Base-by-base conservation (phyloP, 2,888 invertebrate species). In the Caenorhabditis auriculariae region DNA sequence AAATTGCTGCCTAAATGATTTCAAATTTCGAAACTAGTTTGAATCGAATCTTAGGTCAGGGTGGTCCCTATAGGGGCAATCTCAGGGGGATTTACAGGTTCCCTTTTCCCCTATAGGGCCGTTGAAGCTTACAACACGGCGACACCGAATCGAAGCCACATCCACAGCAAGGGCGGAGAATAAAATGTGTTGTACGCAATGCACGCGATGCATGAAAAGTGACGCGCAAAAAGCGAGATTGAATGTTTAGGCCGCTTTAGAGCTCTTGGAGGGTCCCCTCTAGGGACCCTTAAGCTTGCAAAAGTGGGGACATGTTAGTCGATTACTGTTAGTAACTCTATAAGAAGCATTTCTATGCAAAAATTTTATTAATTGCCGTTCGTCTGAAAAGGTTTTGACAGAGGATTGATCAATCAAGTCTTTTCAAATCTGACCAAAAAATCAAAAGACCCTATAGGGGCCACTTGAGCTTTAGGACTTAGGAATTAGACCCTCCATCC, bases 1-100 rank as follows among this genome's bases (percentile, higher is more conserved):
- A 96, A 95, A 54, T 89, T 90, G 0, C 93, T 93, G n/a, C 93
- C 93, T 84, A 57, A 41, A 54, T 43, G 17, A n/a, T 15, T 17
- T 17, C 35, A 5, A n/a, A 32, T 28, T 17, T 26, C 44, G 7
- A 28, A 17, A 26, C 35, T 21, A 5, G 26, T 15, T 21, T 45
- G 15, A 7, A 19, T n/a, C 17, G 12, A 23, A 21, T 42, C 23
- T 23, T 15, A 9, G 6, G 42, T 19, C 15, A 42, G 23, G 4
- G 19, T 23, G 23, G 28, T 19, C 43, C 51, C 3, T 35, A 3
- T 37, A 3, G 19, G 37, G 7, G 4, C n/a, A n/a, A n/a, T n/a
- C n/a, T n/a, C n/a, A n/a, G n/a, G n/a, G n/a, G n/a, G n/a, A n/a
- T n/a, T n/a, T n/a, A n/a, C n/a, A n/a, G n/a, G n/a, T n/a, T n/a